Percentiles rank a stretch among this genome's conserved stretches.
Conservation (phyloP, 2,797 vertebrate species). For the Chelon auratus region DNA sequence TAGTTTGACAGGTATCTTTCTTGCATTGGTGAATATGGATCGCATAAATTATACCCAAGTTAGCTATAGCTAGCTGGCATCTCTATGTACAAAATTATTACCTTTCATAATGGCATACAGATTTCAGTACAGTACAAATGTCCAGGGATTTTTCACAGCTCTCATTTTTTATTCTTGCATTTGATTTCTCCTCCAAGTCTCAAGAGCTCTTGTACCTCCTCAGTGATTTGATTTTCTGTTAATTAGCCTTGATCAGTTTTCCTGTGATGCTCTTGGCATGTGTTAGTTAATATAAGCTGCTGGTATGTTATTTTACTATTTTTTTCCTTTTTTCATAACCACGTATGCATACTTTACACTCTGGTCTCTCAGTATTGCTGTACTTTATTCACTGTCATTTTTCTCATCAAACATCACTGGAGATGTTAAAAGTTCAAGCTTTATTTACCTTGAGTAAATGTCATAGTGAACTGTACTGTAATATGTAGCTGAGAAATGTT, state of each 20-base stretch:
- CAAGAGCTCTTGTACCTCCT: slow-evolving; percentile 35
- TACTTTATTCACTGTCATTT: slow-evolving; percentile 26
- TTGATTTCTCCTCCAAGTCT: slow-evolving; percentile 52
- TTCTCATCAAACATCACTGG: slow-evolving; percentile 15
- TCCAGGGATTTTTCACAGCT: slow-evolving; percentile 46
- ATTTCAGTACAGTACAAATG: background rate
- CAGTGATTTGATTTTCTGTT: slow-evolving; percentile 50
- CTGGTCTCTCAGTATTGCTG: slow-evolving; percentile 1
- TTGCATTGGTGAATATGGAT: background rate
- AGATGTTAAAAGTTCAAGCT: no score
- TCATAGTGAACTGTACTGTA: no score
- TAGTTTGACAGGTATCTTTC: background rate
- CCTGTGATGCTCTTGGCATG: slow-evolving; percentile 36
- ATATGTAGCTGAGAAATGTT: no score
- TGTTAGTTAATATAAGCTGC: slow-evolving; percentile 32
- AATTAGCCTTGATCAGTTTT: slow-evolving; percentile 65
- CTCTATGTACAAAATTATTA: background rate
- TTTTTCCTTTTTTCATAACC: background rate
- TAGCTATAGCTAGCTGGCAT: slow-evolving; percentile 2
- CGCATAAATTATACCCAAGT: slow-evolving; percentile 39
- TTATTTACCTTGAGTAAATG: no score
- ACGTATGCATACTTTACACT: background rate
- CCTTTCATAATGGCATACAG: slow-evolving; percentile 21
- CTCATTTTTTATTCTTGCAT: slow-evolving; percentile 45
- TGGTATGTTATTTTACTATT: background rate